Evolutionary conservation across 2,797 vertebrate genomes (phyloP), one percentile per base, ranked within the genome.

Genomic region (Neosilurus mollespiculum): DNA sequence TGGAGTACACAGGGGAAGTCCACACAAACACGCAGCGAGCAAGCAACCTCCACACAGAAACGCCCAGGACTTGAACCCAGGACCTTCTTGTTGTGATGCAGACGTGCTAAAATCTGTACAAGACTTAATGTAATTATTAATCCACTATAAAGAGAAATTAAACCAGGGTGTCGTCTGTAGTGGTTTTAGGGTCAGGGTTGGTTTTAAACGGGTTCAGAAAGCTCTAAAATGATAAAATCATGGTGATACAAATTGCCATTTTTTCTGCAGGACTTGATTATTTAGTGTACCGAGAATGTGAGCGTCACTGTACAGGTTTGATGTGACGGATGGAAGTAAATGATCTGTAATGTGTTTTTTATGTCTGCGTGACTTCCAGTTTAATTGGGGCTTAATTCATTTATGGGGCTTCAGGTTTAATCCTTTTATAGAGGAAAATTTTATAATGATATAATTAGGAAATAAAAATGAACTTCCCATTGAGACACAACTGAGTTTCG

Each of bases 331-430:
- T 71, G 22, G 43, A 65, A n/a, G 30, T 43, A 26, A 84, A 56
- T 84, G 9, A 64, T 22, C 43, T 43, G 20, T 72, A 62, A 80
- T 80, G 56, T 66, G 14, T 65, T 65, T 65, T 65, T 84, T 43
- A 58, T 22, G 34, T 22, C 49, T 54, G 18, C 2, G 0, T 24
- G 70, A 78, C 51, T 37, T 26, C 10, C 2, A 37, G 20, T 65
- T 51, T 22, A 43, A 66, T 66, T 69, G 59, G 1, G 8, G 37
- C 34, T 26, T 64, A 24, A 78, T 64, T 51, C 37, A 18, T 64
- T 78, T 78, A 24, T 24, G 22, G 3, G 14, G 22, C 72, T 58
- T 53, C 15, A 56, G 26, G 22, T 58, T 66, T n/a, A 26, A 67
- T 77, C 43, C 34, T 10, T 0, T 77, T 83, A 10, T 4, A 10